Evolutionary conservation across 2,888 invertebrate genomes (phyloP), one percentile per base, ranked within the genome.

Genomic region (Yponomeuta sedellus): DNA sequence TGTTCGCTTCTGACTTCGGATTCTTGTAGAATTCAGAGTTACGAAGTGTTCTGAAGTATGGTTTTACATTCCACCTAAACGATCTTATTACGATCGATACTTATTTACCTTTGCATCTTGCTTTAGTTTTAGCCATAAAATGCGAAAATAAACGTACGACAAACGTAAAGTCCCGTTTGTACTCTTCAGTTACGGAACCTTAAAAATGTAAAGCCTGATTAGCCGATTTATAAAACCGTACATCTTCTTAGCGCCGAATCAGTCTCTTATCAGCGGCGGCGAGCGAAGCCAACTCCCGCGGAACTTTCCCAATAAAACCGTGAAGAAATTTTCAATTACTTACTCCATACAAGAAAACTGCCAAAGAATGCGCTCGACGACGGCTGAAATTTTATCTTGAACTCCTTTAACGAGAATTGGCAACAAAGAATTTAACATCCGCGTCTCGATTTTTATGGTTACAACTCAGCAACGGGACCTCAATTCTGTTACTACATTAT

Each of bases 251-350:
- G 44, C 8, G 1, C 44, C 16, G 16, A 52, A 16, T n/a, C 61
- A 20, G 12, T 61, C n/a, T n/a, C 61, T 28, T 61, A 28, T 61
- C 61, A 28, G 61, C 20, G 16, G 20, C 25, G 16, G 10, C 61
- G 28, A 25, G 25, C 61, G 44, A 6, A 34, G 34, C 34, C 66
- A 11, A 44, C 25, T 20, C 66, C 58, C 63, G 57, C 57, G 10
- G 71, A 84, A 84, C 78, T 82, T 85, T 81, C 76, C 76, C 79
- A 82, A 84, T 84, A 82, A 78, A 71, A 77, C 69, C 71, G 72
- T 71, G 70, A 77, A 79, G 79, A 82, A 78, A 79, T 79, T 77
- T 81, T 79, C 81, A 84, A 82, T 83, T 83, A 83, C 83, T 75
- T 82, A 83, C 81, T 85, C 82, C 71, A 74, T 73, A 61, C 61